These are phyloP conservation scores for Agelas oroides DNA, from an alignment of 37 sponge, comb jelly and placozoan genomes.

Conservation along the genomic window DNA sequence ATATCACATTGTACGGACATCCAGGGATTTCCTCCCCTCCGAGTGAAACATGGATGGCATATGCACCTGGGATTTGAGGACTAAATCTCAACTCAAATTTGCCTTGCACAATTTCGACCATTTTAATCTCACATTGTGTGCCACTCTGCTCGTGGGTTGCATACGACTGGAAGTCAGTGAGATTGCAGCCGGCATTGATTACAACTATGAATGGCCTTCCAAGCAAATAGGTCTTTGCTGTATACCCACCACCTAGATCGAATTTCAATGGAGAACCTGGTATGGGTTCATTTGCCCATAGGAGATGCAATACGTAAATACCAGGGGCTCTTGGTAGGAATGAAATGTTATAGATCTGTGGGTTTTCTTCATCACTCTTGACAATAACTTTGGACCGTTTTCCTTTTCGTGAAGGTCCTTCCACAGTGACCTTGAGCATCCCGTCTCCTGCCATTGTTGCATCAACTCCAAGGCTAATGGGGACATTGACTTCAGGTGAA, in stretches of 20 bases:
- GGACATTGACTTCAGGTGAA: conserved; percentile 5
- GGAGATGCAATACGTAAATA: conserved; percentile 48
- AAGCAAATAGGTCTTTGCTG: no score
- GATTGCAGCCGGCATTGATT: conserved; percentile 16
- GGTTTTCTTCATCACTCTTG: background rate
- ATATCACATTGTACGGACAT: conserved; percentile 76
- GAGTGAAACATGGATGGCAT: conserved; percentile 49
- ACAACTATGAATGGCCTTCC: conserved; percentile 30
- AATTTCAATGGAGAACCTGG: conserved; percentile 70
- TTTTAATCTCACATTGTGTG: conserved; percentile 21
- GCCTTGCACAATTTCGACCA: conserved; percentile 27
- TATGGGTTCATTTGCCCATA: conserved; percentile 56
- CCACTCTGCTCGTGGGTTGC: conserved; percentile 50
- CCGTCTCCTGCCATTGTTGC: conserved; percentile 64
- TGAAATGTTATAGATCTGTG: conserved; percentile 34
- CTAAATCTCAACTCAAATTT: conserved; percentile 8
- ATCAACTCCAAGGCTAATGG: conserved; percentile 45
- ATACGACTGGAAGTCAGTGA: conserved; percentile 44
- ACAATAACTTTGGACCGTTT: conserved; percentile 32
- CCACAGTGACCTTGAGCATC: conserved; percentile 47
- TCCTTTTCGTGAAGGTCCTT: conserved; percentile 28
- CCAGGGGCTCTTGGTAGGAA: conserved; percentile 62
- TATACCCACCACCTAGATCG: conserved; percentile 17
- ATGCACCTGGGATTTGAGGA: conserved; percentile 40
- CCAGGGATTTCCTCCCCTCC: conserved; percentile 57